These are phyloP conservation scores for Cariama cristata DNA, from an alignment of 2,113 vertebrate genomes.

Conservation along the genomic window DNA sequence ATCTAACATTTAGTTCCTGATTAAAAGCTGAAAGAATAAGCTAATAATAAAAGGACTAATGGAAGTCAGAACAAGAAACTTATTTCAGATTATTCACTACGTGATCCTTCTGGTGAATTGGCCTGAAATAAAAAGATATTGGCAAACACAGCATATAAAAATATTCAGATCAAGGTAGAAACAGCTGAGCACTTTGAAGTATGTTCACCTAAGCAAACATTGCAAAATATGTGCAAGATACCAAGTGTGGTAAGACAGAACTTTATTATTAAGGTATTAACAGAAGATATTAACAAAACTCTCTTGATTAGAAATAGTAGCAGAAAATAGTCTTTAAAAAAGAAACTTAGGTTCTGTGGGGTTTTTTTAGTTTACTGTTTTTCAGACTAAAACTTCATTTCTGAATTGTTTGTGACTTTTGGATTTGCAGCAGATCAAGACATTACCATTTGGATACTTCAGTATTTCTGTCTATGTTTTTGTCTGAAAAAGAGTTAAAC, in stretches of 20 bases:
- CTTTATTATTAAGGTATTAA: slow-evolving; percentile 16
- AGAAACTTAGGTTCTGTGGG: not conserved
- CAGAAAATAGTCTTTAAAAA: not conserved
- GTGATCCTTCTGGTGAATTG: not conserved
- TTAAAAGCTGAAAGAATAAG: slow-evolving; percentile 20
- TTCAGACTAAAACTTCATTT: slow-evolving; percentile 30
- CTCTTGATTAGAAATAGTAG: slow-evolving; percentile 18
- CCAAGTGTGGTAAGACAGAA: not conserved
- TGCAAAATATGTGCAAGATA: not conserved
- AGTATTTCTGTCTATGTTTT: not conserved
- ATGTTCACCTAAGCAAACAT: not conserved
- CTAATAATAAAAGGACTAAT: not conserved
- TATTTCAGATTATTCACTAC: slow-evolving; percentile 25
- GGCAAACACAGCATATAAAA: not conserved
- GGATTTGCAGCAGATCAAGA: not conserved
- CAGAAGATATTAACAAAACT: not conserved
- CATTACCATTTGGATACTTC: not conserved
- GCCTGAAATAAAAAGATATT: slow-evolving; percentile 51
- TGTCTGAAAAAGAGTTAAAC: slow-evolving; percentile 60
- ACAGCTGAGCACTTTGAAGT: not conserved
- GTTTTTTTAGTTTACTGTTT: not conserved
- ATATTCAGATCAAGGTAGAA: not conserved
- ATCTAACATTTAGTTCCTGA: not conserved
- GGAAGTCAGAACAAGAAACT: slow-evolving; percentile 23
- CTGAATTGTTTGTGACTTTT: not conserved